phyloP scores from a whole-genome alignment of 2,888 invertebrate species.

The Limnephilus marmoratus region DNA sequence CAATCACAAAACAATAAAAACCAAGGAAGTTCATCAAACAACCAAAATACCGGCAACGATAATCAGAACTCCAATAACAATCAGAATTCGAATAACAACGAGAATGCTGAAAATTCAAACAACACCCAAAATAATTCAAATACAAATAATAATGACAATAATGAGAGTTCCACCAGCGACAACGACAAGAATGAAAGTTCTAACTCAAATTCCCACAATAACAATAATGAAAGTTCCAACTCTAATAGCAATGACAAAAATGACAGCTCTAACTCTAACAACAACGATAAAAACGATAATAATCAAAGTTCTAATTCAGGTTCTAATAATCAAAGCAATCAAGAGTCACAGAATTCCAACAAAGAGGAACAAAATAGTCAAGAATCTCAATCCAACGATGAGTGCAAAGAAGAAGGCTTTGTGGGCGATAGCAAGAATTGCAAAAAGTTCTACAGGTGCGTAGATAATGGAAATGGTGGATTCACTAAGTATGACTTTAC shows the following conservation, averaged over 20 bases:
- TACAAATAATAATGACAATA: conserved; percentile 44
- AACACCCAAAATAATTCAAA: conserved; percentile 67
- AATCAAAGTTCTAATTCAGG: conserved; percentile 46
- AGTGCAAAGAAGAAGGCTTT: conserved; percentile 74
- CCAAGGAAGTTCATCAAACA: conserved; percentile 59
- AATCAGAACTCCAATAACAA: conserved; percentile 67
- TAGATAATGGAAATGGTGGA: conserved; percentile 72
- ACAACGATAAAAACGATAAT: conserved; percentile 56
- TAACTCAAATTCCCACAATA: background rate
- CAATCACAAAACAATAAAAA: conserved; percentile 2
- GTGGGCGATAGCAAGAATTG: conserved; percentile 74
- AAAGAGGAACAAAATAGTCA: conserved; percentile 32
- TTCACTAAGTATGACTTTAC: conserved; percentile 77
- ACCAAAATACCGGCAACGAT: conserved; percentile 23
- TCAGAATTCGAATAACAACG: conserved; percentile 67
- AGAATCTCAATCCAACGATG: conserved; percentile 67
- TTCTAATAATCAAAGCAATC: conserved; percentile 66
- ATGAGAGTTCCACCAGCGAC: conserved; percentile 49
- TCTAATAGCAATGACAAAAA: background rate
- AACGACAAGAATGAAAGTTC: conserved; percentile 25
- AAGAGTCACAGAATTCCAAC: conserved; percentile 20
- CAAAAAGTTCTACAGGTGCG: conserved; percentile 76
- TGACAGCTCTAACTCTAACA: background rate
- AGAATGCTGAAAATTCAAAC: conserved; percentile 69
- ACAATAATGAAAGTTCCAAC: background rate